These are phyloP conservation scores for Eremophila alpestris DNA, from an alignment of 2,797 vertebrate species.

Conservation along the genomic window DNA sequence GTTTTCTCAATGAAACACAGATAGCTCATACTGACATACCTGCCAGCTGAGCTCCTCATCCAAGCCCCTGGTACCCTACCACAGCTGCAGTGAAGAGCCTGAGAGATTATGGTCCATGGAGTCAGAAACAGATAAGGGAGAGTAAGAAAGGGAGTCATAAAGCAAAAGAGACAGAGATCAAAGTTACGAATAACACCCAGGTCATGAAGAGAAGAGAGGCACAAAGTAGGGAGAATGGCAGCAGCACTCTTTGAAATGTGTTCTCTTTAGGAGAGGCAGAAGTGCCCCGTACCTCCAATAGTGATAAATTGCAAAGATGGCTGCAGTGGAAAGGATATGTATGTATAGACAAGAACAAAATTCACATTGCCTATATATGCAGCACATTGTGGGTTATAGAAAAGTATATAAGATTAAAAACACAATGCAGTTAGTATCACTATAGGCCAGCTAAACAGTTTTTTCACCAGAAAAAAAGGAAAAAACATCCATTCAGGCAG, in stretches of 20 bases:
- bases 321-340: neutral
- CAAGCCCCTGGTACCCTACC: neutral
- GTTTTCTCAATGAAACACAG: neutral
- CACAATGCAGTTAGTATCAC: neutral
- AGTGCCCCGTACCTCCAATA: neutral
- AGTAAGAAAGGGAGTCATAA: neutral
- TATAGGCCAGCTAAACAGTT: neutral
- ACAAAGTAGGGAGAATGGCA: accelerated
- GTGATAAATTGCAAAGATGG: neutral
- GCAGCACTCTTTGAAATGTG: neutral
- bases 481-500: neutral
- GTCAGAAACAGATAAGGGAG: neutral
- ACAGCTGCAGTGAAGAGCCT: neutral
- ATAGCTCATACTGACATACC: neutral
- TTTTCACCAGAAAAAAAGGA: neutral
- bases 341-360: neutral
- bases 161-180: neutral
- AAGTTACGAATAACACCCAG: neutral
- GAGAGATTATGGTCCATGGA: neutral
- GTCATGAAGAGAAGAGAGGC: neutral
- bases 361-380: neutral
- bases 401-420: neutral
- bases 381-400: neutral
- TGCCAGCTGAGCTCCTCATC: neutral
- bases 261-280: neutral